phyloP scores from a whole-genome alignment of 2,797 vertebrate genomes.

The Octomys mimax region DNA sequence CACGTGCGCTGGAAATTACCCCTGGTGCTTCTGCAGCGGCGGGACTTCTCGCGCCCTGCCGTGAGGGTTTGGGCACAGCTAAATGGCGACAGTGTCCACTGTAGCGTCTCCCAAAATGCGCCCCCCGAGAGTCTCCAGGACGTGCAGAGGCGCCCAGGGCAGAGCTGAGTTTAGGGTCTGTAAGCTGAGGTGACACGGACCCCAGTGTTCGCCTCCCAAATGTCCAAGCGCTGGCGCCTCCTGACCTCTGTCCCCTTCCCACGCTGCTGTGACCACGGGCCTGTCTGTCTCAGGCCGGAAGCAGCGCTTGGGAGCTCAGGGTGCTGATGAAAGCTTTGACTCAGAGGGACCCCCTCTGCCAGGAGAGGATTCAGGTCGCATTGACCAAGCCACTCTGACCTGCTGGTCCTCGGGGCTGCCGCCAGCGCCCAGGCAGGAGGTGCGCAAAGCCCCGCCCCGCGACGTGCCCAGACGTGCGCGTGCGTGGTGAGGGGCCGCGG shows the following conservation, averaged over 20 bases:
- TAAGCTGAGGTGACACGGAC: background rate
- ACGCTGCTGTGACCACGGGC: background rate
- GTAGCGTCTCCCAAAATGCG: background rate
- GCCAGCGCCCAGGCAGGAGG: no score
- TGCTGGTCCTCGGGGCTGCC: background rate
- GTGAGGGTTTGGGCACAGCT: background rate
- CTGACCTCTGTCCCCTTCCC: background rate
- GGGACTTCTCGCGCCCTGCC: background rate
- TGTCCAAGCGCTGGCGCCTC: background rate
- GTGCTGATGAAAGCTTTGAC: background rate
- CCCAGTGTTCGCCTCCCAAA: background rate
- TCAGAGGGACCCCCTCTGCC: background rate
- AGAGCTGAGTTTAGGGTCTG: background rate
- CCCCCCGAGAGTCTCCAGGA: background rate
- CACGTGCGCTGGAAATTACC: background rate
- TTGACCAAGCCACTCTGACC: background rate
- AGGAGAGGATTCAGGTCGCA: background rate
- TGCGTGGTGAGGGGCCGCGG: fast-evolving
- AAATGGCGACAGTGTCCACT: background rate
- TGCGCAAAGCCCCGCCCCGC: background rate
- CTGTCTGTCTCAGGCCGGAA: background rate
- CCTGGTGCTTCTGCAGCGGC: background rate
- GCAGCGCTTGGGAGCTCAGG: background rate
- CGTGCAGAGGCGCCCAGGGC: background rate
- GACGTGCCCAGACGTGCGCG: fast-evolving